Base-by-base conservation (phyloP, 2,797 vertebrate species). In the Siniperca obscura region DNA sequence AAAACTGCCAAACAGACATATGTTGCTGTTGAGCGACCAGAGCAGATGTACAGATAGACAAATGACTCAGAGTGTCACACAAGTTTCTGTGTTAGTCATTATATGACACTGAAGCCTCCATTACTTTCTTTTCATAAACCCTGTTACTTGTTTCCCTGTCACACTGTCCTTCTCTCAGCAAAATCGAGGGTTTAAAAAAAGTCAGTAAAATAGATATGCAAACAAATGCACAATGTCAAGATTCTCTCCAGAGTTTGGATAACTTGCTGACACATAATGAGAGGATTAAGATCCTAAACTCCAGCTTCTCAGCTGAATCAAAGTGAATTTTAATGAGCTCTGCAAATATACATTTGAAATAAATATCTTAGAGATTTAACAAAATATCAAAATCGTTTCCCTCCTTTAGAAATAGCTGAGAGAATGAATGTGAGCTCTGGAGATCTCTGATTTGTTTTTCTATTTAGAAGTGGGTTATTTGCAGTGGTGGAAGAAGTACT, bases 201-300 rank as follows among this genome's bases (percentile, higher is more conserved):
- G 70, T 76, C 62, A 21, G 50, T n/a, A 56, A 79, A 70, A 81
- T 7, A 69, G 83, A 76, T 65, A 71, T 75, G 73, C 64, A 84
- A 81, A 79, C 22, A 85, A 81, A 79, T 62, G 64, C 19, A 80
- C 87, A 87, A 82, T 81, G 83, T 76, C 72, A 78, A 72, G 50
- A 56, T 73, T 61, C 56, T 77, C 57, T 67, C 60, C 62, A 70
- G 73, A 82, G 70, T 87, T 80, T 76, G 70, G 40, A 70, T 36
- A 81, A 85, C 66, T 86, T 61, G 77, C 86, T 85, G 82, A 84
- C 73, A 81, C 72, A 85, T 70, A 90, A 89, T 77, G 78, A 71
- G 74, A 65, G 74, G 81, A 90, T 90, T 89, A 87, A 66, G 72
- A 84, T 77, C 36, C 78, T 68, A 68, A 85, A 79, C 48, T 80